Conservation (phyloP, 2,888 invertebrate genomes). For the Campoplex capitator region DNA sequence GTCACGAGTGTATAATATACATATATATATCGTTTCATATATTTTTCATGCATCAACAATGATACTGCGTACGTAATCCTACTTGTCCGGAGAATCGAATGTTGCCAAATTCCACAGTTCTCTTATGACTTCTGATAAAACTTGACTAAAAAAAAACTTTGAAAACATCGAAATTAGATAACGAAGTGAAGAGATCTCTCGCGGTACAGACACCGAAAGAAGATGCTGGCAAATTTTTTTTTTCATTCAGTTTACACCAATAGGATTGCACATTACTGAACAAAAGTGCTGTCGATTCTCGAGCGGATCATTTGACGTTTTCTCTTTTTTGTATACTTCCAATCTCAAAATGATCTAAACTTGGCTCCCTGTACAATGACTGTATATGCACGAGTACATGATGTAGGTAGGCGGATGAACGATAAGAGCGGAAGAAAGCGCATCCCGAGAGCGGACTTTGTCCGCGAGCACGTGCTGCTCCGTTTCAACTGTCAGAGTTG, state of each 20-base stretch:
- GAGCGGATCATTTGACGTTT: no score
- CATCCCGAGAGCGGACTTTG: conserved; percentile 48
- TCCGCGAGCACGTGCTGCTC: conserved; percentile 38
- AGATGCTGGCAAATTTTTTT: no score
- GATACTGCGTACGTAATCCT: not conserved
- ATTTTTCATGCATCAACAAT: not conserved
- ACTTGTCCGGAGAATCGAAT: no score
- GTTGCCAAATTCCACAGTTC: not conserved
- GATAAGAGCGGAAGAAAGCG: conserved; percentile 66
- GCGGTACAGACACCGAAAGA: no score
- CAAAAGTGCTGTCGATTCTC: no score
- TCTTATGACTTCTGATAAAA: not conserved
- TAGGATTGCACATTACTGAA: no score
- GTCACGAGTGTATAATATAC: not conserved
- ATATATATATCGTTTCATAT: not conserved
- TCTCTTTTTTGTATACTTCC: not conserved
- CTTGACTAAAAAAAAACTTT: not conserved
- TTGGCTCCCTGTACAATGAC: not conserved
- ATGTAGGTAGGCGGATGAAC: conserved; percentile 15
- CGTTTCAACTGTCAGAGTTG: not conserved
- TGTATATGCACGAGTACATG: not conserved
- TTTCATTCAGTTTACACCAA: no score
- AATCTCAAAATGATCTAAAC: not conserved
- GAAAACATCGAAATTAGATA: not conserved
- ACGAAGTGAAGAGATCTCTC: no score